A percentile compares a stretch with the other conserved stretches of the same genome.
Conservation (phyloP, 2,888 invertebrate genomes). For the Parnassius smintheus region DNA sequence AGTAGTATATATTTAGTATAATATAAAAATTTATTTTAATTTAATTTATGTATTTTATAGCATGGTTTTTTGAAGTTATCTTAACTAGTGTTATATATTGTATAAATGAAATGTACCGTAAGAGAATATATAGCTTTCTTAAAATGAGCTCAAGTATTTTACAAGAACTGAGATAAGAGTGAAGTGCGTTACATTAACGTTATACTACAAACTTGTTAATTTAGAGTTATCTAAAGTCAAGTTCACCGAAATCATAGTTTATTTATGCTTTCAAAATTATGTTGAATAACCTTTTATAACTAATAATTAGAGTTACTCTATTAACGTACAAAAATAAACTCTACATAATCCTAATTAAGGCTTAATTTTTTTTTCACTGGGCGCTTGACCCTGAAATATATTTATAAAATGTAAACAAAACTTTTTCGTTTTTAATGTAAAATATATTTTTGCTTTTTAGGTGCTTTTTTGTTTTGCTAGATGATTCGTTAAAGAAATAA, state of each 20-base stretch:
- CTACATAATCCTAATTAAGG: too few relatives aligned
- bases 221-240: conserved; percentile 14
- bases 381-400: neutral
- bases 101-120: too few relatives aligned
- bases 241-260: neutral
- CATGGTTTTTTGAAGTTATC: too few relatives aligned
- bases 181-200: neutral
- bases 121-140: neutral
- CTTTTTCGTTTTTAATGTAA: too few relatives aligned
- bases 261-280: neutral
- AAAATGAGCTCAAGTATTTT: neutral
- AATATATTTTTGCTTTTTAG: too few relatives aligned
- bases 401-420: neutral
- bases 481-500: too few relatives aligned
- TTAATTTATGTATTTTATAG: too few relatives aligned
- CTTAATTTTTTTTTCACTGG: neutral
- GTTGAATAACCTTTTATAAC: neutral
- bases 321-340: too few relatives aligned
- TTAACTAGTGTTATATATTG: too few relatives aligned
- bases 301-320: neutral
- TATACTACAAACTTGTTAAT: conserved; percentile 16
- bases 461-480: too few relatives aligned
- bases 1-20: too few relatives aligned
- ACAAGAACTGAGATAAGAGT: conserved; percentile 1
- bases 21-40: too few relatives aligned